Evolutionary conservation across 2,113 vertebrate genomes (phyloP), one percentile per base, ranked within the genome.

Genomic region (Scatophagus argus): DNA sequence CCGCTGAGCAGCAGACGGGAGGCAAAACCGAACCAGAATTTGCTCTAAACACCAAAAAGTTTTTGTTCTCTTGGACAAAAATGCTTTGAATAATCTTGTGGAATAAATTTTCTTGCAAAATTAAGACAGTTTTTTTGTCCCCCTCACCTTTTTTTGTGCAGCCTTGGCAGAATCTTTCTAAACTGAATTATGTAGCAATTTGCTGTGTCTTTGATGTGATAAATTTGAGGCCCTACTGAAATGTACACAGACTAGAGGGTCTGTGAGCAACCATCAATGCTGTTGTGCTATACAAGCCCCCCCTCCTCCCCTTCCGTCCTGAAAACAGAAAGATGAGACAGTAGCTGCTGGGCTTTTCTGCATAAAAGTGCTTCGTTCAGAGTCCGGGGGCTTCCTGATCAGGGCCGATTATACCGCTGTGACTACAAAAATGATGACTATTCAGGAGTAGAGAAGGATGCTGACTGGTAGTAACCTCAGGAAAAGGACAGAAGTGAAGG

Each of bases 161-260:
- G 89, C 70, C 82, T 83, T 91, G 88, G 93, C 91, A 93, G 87
- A 94, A 94, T 95, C 84, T 91, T 23, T 68, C 74, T 75, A 89
- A 94, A 93, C 90, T 92, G 85, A 95, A 94, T 96, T 95, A 95
- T 81, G 84, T 90, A 95, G 92, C 62, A 94, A 94, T 94, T 95
- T 95, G 92, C 93, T 52, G 44, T 21, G 27, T 91, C 87, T 95
- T 94, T 96, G 88, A 93, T 94, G 88, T 69, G 90, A 92, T 93
- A 93, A 87, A 89, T 87, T 87, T 92, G 84, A 94, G 88, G 59
- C 68, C 88, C 81, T 89, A 83, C 86, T 92, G 82, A 89, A 94
- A 92, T 87, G 87, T 72, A 93, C 83, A 91, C 80, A 91, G 85
- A 90, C 92, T 91, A 83, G 87, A 92, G 93, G 91, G 86, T 89